Evolutionary conservation across 2,113 vertebrate species (phyloP).

Genomic region (Halcyon senegalensis): DNA sequence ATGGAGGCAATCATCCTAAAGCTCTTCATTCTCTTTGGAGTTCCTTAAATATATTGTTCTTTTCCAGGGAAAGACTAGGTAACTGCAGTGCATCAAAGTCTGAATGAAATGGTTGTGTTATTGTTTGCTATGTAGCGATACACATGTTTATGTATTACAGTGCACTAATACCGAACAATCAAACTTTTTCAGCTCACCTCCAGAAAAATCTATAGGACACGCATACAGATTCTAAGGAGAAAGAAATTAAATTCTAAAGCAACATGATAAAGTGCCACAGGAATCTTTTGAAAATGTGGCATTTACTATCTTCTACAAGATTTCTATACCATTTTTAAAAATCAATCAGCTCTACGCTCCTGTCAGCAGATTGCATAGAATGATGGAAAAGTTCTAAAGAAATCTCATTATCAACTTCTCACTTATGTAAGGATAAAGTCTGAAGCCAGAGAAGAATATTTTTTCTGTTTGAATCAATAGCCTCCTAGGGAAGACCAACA

Average conservation of each 20-base stretch:
- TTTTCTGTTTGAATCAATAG: background rate
- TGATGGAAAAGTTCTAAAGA: background rate
- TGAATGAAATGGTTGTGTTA: background rate
- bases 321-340: background rate
- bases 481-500: background rate
- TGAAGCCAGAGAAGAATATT: background rate
- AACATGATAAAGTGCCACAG: background rate
- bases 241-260: background rate
- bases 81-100: background rate
- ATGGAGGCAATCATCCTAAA: background rate
- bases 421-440: background rate
- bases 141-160: background rate
- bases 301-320: background rate
- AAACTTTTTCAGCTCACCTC: background rate
- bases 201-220: background rate
- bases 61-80: background rate
- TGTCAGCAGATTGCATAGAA: background rate
- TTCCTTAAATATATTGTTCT: background rate
- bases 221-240: background rate
- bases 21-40: background rate
- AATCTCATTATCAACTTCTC: background rate
- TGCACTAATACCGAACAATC: background rate
- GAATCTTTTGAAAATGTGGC: background rate
- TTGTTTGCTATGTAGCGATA: background rate
- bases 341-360: background rate